Conservation (phyloP, 2,113 vertebrate genomes). For the Pavo muticus region DNA sequence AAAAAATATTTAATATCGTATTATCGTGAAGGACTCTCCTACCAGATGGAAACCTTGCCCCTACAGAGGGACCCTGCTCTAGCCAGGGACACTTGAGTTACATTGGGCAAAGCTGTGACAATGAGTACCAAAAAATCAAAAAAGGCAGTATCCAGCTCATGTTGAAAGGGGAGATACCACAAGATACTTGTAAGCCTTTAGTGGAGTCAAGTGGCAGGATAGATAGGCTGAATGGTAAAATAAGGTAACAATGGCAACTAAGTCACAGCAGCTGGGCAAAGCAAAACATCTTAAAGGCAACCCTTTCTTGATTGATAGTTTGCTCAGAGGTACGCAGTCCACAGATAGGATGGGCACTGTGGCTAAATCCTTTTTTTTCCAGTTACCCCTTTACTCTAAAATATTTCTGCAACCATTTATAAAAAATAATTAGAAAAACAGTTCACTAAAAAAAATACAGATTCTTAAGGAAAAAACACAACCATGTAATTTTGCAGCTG, state of each 20-base stretch:
- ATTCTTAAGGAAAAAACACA: background rate
- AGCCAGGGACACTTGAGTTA: fast-evolving
- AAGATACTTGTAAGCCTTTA: background rate
- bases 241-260: background rate
- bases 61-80: fast-evolving
- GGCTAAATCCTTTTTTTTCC: background rate
- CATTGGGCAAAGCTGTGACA: background rate
- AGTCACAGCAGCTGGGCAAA: background rate
- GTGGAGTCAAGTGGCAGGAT: background rate
- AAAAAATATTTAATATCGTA: background rate
- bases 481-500: background rate
- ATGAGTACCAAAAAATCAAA: background rate
- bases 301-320: background rate
- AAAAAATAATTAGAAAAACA: background rate
- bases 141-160: fast-evolving
- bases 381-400: background rate
- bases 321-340: background rate
- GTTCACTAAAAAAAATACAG: background rate
- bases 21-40: background rate
- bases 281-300: background rate
- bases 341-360: background rate
- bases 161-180: fast-evolving
- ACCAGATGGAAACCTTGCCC: background rate
- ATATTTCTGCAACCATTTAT: background rate
- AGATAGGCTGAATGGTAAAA: background rate